Conservation (phyloP, 2,888 invertebrate species). For the Drosophila merina region DNA sequence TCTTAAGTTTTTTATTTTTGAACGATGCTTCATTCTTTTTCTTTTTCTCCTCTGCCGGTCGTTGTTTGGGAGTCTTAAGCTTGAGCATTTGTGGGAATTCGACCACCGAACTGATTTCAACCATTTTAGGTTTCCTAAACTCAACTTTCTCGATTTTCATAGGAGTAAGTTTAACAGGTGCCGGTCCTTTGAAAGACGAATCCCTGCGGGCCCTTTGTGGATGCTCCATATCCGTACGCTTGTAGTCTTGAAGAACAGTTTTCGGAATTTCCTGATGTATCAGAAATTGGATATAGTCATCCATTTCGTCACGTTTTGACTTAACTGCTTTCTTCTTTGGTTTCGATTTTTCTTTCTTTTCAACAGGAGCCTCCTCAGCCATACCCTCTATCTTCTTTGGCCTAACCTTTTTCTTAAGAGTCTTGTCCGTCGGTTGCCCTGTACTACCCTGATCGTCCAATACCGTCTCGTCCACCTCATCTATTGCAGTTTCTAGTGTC, state of each 20-base stretch:
- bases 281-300: slow-evolving; percentile 83
- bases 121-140: slow-evolving; percentile 86
- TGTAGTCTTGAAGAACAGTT: slow-evolving; percentile 83
- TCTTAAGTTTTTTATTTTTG: slow-evolving; percentile 89
- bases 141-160: slow-evolving; percentile 87
- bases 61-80: slow-evolving; percentile 85
- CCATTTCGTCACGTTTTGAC: slow-evolving; percentile 81
- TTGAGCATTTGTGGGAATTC: slow-evolving; percentile 88
- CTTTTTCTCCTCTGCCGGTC: slow-evolving; percentile 84
- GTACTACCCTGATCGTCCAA: slow-evolving; percentile 31
- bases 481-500: slow-evolving; percentile 67
- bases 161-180: slow-evolving; percentile 82
- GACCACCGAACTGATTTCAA: slow-evolving; percentile 86
- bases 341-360: slow-evolving; percentile 64
- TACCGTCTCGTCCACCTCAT: slow-evolving; percentile 76
- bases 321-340: slow-evolving; percentile 74
- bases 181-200: slow-evolving; percentile 69
- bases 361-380: slow-evolving; percentile 71
- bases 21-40: slow-evolving; percentile 85
- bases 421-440: slow-evolving; percentile 57
- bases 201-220: slow-evolving; percentile 80
- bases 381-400: slow-evolving; percentile 73
- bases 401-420: slow-evolving; percentile 76
- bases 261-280: slow-evolving; percentile 84
- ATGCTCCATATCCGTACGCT: slow-evolving; percentile 81